Base-by-base conservation (phyloP, 2,113 vertebrate species). In the Aix galericulata region DNA sequence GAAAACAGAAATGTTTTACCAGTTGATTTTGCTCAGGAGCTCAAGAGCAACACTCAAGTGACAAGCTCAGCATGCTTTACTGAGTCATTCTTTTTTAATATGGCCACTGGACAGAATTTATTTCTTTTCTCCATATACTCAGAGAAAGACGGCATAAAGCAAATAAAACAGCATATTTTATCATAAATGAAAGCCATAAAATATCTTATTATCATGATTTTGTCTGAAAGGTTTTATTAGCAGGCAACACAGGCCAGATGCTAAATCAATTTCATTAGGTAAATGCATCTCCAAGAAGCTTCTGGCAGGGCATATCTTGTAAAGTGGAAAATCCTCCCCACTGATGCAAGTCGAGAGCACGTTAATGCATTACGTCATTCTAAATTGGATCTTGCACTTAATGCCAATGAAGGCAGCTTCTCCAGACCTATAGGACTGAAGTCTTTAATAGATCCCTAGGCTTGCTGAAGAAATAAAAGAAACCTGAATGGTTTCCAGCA, bases 351-450 rank as follows among this genome's bases (percentile, higher is more conserved):
- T 26, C 1, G 0, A 90, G 92, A 89, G 68, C 93, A 90, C 1
- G 6, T 94, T 94, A 96, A 94, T 94, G 89, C 92, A 93, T 91
- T 78, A 89, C 87, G 83, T 95, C 96, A 95, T 73, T 95, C 86
- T 89, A 96, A 97, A 97, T 97, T 97, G 95, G 97, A 97, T 97
- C 95, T 96, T 84, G 78, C 75, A 68, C 90, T 97, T 97, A 97
- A 96, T 86, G 93, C 96, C 85, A 78, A 76, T 95, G 94, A 91
- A 95, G 72, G 68, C 89, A 79, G 64, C 91, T 96, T 92, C 95
- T 93, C 77, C 91, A 93, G 90, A 82, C 60, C 86, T 71, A 4
- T 2, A 58, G 75, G 48, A 89, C 83, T 91, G 50, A 86, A 95
- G 88, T 73, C 81, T 84, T 91, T 96, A 96, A 79, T 11, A 97